Percentiles rank a stretch among this genome's conserved stretches.
These are phyloP conservation scores for Octopus bimaculoides DNA, from an alignment of 1,140 invertebrate species.

Conservation along the genomic window DNA sequence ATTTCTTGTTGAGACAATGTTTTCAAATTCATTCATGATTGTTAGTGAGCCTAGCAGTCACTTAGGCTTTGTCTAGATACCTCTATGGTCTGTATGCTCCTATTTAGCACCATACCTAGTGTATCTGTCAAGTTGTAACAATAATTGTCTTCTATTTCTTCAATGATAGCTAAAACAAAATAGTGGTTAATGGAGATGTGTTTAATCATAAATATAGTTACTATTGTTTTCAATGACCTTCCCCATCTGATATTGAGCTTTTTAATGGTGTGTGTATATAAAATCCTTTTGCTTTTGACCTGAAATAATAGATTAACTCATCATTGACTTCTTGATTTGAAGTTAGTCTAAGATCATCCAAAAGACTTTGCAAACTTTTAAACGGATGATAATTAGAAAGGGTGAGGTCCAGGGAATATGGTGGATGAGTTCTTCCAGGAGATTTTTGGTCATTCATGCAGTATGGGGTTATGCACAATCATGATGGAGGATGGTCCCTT, in stretches of 20 bases:
- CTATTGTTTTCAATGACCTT: not conserved
- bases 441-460: no score
- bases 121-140: no score
- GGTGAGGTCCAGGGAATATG: not conserved
- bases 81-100: no score
- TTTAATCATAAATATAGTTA: not conserved
- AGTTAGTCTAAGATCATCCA: not conserved
- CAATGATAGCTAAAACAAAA: not conserved
- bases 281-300: not conserved
- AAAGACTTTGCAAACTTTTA: not conserved
- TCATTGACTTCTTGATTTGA: not conserved
- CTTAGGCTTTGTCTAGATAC: no score
- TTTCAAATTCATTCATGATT: no score
- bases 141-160: not conserved
- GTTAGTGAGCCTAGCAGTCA: no score
- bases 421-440: not conserved
- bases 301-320: not conserved
- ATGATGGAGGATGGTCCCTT: no score
- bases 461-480: no score
- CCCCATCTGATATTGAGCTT: not conserved
- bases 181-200: not conserved
- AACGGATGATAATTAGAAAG: not conserved
- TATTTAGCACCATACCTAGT: no score
- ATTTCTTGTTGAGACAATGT: no score
- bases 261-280: not conserved